These are phyloP conservation scores for Colius striatus DNA, from an alignment of 2,113 vertebrate genomes.

Conservation along the genomic window DNA sequence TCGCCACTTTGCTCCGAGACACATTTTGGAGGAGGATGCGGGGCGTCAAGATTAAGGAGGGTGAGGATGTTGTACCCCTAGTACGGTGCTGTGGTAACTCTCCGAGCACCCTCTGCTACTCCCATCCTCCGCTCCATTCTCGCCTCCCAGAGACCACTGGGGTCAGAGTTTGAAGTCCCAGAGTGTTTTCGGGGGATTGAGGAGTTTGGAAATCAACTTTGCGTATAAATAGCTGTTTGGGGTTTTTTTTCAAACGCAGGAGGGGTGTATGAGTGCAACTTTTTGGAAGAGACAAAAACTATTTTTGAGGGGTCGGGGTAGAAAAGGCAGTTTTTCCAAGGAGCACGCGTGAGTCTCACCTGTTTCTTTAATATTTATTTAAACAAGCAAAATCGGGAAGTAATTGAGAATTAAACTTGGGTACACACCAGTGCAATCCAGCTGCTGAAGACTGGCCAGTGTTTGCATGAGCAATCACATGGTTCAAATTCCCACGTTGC, in stretches of 20 bases:
- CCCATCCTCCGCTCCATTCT: too few species aligned
- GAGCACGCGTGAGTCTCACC: background rate
- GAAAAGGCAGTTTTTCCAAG: background rate
- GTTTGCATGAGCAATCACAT: background rate
- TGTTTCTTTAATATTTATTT: background rate
- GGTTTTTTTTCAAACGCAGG: background rate
- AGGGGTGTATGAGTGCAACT: background rate
- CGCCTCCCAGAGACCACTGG: background rate
- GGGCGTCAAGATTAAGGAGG: background rate
- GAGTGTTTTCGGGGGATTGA: background rate
- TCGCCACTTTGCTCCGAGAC: background rate
- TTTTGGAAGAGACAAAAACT: background rate
- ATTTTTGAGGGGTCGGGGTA: rapidly evolving
- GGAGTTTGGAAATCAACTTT: background rate
- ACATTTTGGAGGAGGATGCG: background rate
- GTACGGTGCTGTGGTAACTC: background rate
- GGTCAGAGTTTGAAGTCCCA: background rate
- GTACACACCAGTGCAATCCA: background rate
- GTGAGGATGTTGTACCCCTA: background rate
- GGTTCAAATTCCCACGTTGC: background rate
- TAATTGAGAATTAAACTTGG: background rate
- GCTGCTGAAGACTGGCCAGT: background rate
- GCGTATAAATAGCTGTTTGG: background rate
- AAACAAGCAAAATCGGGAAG: background rate
- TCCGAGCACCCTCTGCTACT: background rate